Conservation (phyloP, 1,140 invertebrate genomes). For the Eciton burchellii region DNA sequence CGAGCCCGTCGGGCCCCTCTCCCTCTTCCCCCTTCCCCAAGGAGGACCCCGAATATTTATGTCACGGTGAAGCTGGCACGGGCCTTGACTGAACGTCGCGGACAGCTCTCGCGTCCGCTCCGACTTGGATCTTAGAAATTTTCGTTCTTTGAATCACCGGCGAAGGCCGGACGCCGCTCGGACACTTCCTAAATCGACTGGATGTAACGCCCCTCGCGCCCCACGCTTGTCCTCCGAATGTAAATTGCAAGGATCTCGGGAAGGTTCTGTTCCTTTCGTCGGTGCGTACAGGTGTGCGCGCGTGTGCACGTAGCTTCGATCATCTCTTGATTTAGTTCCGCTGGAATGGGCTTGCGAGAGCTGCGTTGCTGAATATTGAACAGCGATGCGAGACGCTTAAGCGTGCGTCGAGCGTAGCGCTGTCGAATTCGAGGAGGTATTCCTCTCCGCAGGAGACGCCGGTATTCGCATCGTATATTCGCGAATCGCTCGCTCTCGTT, state of each 20-base stretch:
- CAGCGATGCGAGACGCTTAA: too few relatives aligned
- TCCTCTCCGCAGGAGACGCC: too few relatives aligned
- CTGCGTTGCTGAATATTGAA: too few relatives aligned
- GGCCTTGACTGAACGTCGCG: conserved; percentile 74
- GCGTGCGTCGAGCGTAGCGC: too few relatives aligned
- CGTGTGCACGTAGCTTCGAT: not conserved
- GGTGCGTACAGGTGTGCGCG: too few relatives aligned
- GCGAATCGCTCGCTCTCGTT: too few relatives aligned
- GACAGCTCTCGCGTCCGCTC: conserved; percentile 56
- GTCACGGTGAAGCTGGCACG: conserved; percentile 77
- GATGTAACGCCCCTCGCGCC: conserved; percentile 20
- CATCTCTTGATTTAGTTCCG: too few relatives aligned
- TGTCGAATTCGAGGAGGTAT: too few relatives aligned
- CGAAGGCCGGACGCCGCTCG: conserved; percentile 31
- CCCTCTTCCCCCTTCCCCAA: not conserved
- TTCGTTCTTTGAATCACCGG: conserved; percentile 19
- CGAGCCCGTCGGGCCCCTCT: too few relatives aligned
- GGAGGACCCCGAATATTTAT: conserved; percentile 77
- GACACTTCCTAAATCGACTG: conserved; percentile 34
- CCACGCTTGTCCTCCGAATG: conserved; percentile 19
- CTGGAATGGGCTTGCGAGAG: too few relatives aligned
- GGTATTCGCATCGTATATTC: too few relatives aligned
- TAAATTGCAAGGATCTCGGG: not conserved
- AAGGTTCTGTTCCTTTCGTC: not conserved
- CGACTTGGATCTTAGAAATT: conserved; percentile 71